Evolutionary conservation across 2,888 invertebrate genomes (phyloP), one percentile per base, ranked within the genome.

Genomic region (Zhengitettix transpicula): DNA sequence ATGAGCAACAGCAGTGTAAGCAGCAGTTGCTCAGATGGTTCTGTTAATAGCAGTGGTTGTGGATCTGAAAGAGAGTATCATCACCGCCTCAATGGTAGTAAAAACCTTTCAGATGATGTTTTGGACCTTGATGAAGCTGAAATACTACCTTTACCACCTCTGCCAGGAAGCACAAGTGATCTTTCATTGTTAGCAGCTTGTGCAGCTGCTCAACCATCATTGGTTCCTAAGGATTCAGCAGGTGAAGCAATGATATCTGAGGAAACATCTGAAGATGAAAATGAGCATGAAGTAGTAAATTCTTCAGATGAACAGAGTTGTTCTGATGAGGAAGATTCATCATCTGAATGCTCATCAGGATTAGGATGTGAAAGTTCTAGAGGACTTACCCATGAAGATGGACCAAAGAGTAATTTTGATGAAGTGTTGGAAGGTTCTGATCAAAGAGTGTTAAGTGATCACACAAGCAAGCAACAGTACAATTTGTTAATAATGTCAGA

Each of bases 161-260:
- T 62, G 14, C 60, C 62, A 14, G 58, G 59, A 8, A 61, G 55
- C 40, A 54, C 58, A n/a, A 61, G 61, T 42, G 52, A 59, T 1
- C 42, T 59, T n/a, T 47, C 59, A 15, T 52, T 62, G 5, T 58
- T 58, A 12, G 60, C 60, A 15, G 55, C 44, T 9, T 53, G 60
- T 2, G 61, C 60, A 16, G 60, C 60, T n/a, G 55, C 44, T 9
- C 57, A 55, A 42, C 56, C 53, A 9, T 44, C 61, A 9, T 41
- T 52, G 1, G 59, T 60, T 57, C 61, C 61, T 11, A 61, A 61
- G 51, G 68, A 68, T 40, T 64, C 68, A 9, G 69, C 65, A 7
- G 69, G 69, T 1, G 69, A 69, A 57, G 69, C 69, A 5, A 69
- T 69, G 69, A 66, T 69, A 44, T 69, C 69, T 3, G 69, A 67